These are phyloP conservation scores for Hoplias malabaricus DNA, from an alignment of 2,113 vertebrate genomes.

Conservation along the genomic window DNA sequence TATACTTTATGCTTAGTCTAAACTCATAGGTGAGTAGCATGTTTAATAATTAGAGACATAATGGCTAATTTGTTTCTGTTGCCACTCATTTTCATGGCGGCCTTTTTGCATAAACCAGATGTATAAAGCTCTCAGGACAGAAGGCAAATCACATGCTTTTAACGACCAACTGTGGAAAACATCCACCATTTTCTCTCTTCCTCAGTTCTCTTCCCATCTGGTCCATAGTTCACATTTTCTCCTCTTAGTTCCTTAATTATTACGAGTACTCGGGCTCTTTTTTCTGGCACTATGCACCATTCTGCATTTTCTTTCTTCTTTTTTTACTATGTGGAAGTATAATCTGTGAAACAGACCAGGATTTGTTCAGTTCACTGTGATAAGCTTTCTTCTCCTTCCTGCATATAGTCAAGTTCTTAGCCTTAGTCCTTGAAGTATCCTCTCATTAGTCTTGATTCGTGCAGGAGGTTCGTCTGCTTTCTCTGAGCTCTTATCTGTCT, in stretches of 20 bases:
- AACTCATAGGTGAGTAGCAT: background rate
- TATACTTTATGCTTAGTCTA: background rate
- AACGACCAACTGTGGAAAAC: slow-evolving; percentile 7
- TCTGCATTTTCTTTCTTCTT: background rate
- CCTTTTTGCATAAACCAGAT: slow-evolving; percentile 20
- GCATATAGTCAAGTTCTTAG: slow-evolving; percentile 34
- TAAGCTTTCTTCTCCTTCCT: slow-evolving; percentile 44
- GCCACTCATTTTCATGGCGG: slow-evolving; percentile 28
- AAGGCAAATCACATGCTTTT: slow-evolving; percentile 25
- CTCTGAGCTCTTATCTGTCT: slow-evolving; percentile 39
- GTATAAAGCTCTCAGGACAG: slow-evolving; percentile 26
- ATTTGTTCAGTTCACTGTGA: slow-evolving; percentile 65
- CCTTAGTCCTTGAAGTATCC: slow-evolving; percentile 40
- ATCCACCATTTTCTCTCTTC: slow-evolving; percentile 42
- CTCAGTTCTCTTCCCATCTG: slow-evolving; percentile 8
- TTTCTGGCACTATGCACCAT: slow-evolving; percentile 66
- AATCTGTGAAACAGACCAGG: slow-evolving; percentile 46
- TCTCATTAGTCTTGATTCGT: slow-evolving; percentile 29
- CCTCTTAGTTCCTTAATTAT: background rate
- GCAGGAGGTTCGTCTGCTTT: slow-evolving; percentile 35
- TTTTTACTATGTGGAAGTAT: slow-evolving; percentile 21
- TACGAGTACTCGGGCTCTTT: slow-evolving; percentile 16
- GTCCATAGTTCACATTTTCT: slow-evolving; percentile 26
- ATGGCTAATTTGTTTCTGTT: slow-evolving; percentile 22
- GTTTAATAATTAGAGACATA: background rate